Conservation (phyloP, 2,113 vertebrate species). For the Oxyruncus cristatus region DNA sequence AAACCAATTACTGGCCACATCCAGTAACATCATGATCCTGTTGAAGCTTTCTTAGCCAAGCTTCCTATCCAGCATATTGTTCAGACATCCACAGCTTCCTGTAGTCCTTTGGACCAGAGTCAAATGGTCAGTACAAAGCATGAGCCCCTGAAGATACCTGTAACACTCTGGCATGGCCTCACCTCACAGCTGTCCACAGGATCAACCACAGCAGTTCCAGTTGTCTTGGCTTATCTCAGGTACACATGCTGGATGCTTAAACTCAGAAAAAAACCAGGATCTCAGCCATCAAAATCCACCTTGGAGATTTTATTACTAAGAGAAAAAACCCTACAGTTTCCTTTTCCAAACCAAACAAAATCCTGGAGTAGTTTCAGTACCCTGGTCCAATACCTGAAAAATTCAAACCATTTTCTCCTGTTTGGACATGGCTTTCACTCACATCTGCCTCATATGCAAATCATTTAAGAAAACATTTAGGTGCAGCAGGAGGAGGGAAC, state of each 20-base stretch:
- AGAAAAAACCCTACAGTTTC: not conserved
- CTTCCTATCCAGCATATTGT: not conserved
- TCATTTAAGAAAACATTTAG: not conserved
- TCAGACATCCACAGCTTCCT: not conserved
- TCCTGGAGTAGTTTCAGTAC: not conserved
- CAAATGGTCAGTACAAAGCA: not conserved
- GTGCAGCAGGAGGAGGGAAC: not conserved
- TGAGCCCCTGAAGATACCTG: not conserved
- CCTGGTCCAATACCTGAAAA: not conserved
- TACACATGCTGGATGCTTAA: not conserved
- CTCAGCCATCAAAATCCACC: not conserved
- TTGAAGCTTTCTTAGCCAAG: not conserved
- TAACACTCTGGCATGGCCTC: not conserved
- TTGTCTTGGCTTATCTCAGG: not conserved
- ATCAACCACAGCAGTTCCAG: not conserved
- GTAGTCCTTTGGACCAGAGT: not conserved
- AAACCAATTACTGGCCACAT: not conserved
- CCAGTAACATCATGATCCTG: not conserved
- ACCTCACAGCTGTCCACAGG: not conserved
- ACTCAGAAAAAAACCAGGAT: not conserved
- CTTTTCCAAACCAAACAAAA: slow-evolving; percentile 28
- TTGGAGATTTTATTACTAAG: not conserved
- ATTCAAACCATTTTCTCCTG: slow-evolving; percentile 7
- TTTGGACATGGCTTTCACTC: not conserved
- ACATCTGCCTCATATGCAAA: not conserved